Percentiles rank a stretch among this genome's conserved stretches.
Conservation (phyloP, 2,797 vertebrate genomes). For the Protosalanx chinensis region DNA sequence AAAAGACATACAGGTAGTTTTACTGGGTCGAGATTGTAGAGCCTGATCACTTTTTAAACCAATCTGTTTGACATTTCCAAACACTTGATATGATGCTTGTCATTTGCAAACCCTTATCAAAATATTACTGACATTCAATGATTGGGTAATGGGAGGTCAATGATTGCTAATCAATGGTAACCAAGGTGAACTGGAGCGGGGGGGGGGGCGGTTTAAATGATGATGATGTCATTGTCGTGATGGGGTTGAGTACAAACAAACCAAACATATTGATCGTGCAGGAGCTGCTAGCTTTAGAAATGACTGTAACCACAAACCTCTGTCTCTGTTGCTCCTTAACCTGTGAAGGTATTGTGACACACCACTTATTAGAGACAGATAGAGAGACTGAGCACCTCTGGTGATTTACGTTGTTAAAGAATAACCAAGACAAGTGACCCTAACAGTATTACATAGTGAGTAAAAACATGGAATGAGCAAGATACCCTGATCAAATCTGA, state of each 20-base stretch:
- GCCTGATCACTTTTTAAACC: not conserved
- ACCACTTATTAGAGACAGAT: slow-evolving; percentile 68
- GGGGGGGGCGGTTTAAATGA: slow-evolving; percentile 6
- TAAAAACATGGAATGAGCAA: no score
- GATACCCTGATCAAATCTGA: not conserved
- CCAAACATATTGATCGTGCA: slow-evolving; percentile 43
- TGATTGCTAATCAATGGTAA: slow-evolving; percentile 14
- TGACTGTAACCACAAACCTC: slow-evolving; percentile 81
- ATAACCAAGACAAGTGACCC: not conserved
- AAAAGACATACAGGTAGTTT: slow-evolving; percentile 13
- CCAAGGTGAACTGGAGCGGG: slow-evolving; percentile 25
- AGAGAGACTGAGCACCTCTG: not conserved
- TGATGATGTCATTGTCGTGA: not conserved
- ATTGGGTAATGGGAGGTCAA: slow-evolving; percentile 13
- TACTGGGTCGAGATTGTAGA: no score
- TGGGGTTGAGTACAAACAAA: slow-evolving; percentile 1
- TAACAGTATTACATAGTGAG: not conserved
- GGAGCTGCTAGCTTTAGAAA: slow-evolving; percentile 52
- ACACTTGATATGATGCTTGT: slow-evolving; percentile 4
- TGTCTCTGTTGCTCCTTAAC: slow-evolving; percentile 77
- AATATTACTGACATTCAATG: slow-evolving; percentile 17
- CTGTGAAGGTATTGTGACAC: slow-evolving; percentile 79
- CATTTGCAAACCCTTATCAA: slow-evolving; percentile 28
- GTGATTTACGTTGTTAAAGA: not conserved
- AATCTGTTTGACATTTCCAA: not conserved